phyloP scores from a whole-genome alignment of 1,140 invertebrate genomes.

The Metaphire vulgaris region DNA sequence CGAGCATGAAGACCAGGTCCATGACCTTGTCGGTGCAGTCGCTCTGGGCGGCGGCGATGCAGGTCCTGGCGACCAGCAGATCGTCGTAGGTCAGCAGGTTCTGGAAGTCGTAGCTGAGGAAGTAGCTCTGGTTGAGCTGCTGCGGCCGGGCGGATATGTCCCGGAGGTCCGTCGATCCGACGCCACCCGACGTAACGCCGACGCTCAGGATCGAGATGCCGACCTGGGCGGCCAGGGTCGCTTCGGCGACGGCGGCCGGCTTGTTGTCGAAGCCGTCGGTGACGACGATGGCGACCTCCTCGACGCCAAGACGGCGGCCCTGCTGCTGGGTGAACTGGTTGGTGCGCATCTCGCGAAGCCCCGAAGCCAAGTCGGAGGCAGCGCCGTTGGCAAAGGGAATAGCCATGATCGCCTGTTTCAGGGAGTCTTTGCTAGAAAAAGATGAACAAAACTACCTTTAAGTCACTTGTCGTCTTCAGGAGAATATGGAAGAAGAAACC shows the following conservation, averaged over 20 bases:
- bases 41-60: not conserved
- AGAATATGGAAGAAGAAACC: too few species aligned
- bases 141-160: not conserved
- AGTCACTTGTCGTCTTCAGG: too few species aligned
- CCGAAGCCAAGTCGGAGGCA: not conserved
- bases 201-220: not conserved
- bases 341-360: constrained; percentile 13
- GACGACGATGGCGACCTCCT: constrained; percentile 18
- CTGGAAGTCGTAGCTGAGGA: not conserved
- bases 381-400: not conserved
- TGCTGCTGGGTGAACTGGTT: constrained; percentile 12
- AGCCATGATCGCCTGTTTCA: not conserved
- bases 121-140: not conserved
- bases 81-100: not conserved
- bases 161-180: not conserved
- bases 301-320: constrained; percentile 12
- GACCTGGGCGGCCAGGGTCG: constrained; percentile 1
- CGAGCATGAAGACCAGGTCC: constrained; percentile 26
- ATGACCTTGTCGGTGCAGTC: not conserved
- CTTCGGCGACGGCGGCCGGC: not conserved
- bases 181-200: not conserved
- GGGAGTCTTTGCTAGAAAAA: not conserved
- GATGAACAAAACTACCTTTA: too few species aligned
- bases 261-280: constrained; percentile 17
- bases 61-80: not conserved